phyloP scores from a whole-genome alignment of 2,888 invertebrate genomes.

The Bellardia bayeri region DNA sequence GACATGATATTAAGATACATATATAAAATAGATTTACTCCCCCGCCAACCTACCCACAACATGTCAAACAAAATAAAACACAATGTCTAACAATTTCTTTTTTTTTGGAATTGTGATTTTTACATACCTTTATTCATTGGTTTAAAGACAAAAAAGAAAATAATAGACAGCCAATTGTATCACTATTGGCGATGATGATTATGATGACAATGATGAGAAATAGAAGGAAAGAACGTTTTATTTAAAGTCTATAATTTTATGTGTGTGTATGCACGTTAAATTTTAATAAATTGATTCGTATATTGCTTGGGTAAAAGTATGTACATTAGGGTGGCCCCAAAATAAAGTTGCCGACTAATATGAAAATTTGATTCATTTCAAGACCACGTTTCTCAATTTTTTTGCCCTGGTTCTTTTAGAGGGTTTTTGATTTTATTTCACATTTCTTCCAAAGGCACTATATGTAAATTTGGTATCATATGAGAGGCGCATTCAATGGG shows the following conservation, averaged over 20 bases:
- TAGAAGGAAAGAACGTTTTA: conserved; percentile 22
- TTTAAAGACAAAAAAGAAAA: neutral
- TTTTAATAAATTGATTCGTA: conserved; percentile 60
- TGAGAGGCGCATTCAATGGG: too few species aligned
- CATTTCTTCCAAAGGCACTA: too few species aligned
- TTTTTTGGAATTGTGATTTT: neutral
- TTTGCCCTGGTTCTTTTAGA: too few species aligned
- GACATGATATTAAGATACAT: conserved; percentile 33
- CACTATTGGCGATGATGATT: conserved; percentile 6
- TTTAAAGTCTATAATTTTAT: conserved; percentile 40
- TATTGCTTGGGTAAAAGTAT: conserved; percentile 43
- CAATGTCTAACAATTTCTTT: neutral
- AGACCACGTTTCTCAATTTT: too few species aligned
- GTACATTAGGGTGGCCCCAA: too few species aligned
- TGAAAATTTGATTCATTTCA: too few species aligned
- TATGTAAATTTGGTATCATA: too few species aligned
- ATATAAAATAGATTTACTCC: conserved; percentile 6
- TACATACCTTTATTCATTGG: conserved; percentile 28
- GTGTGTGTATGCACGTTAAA: conserved; percentile 16
- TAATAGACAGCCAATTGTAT: conserved; percentile 25
- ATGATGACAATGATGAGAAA: conserved; percentile 36
- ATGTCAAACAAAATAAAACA: conserved; percentile 21
- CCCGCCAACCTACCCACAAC: neutral
- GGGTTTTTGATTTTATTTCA: too few species aligned
- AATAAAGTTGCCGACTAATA: too few species aligned